phyloP scores from a whole-genome alignment of 2,888 invertebrate species.

The Marronus borbonicus region DNA sequence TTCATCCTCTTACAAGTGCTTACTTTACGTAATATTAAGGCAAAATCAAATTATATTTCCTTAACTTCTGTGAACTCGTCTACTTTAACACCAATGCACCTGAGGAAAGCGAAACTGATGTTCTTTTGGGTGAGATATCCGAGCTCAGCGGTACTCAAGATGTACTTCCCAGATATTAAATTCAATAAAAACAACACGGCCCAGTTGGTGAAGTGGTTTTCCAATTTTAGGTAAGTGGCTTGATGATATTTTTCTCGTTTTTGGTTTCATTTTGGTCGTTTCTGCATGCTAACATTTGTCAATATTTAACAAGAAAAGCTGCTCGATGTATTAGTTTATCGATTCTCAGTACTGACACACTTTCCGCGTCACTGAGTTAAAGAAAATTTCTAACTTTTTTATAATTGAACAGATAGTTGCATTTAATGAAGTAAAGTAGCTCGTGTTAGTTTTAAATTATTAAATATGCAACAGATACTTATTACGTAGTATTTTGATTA shows the following conservation, averaged over 20 bases:
- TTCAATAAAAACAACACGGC: constrained; percentile 99
- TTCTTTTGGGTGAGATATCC: constrained; percentile 99
- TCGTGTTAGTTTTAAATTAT: too few relatives aligned
- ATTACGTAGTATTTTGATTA: too few relatives aligned
- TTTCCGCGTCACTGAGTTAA: too few relatives aligned
- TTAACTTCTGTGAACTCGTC: constrained; percentile 93
- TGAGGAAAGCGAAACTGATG: constrained; percentile 99
- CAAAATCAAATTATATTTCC: constrained; percentile 72
- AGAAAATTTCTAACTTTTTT: too few relatives aligned
- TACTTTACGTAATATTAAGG: too few relatives aligned
- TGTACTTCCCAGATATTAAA: constrained; percentile 99
- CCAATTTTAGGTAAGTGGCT: constrained; percentile 96
- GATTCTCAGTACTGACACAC: neutral
- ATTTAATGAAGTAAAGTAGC: too few relatives aligned
- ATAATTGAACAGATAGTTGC: too few relatives aligned
- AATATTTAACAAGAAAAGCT: too few relatives aligned
- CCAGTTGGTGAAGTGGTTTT: constrained; percentile 99
- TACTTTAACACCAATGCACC: constrained; percentile 99
- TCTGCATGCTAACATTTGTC: too few relatives aligned
- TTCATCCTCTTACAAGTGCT: too few relatives aligned
- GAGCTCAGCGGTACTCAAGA: constrained; percentile 98
- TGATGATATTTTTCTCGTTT: neutral
- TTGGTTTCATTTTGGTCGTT: constrained; percentile 47
- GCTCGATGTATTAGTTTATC: constrained; percentile 9
- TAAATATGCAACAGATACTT: too few relatives aligned